Evolutionary conservation across 2,797 vertebrate genomes (phyloP), one percentile per base, ranked within the genome.

Genomic region (Oreochromis grahami): DNA sequence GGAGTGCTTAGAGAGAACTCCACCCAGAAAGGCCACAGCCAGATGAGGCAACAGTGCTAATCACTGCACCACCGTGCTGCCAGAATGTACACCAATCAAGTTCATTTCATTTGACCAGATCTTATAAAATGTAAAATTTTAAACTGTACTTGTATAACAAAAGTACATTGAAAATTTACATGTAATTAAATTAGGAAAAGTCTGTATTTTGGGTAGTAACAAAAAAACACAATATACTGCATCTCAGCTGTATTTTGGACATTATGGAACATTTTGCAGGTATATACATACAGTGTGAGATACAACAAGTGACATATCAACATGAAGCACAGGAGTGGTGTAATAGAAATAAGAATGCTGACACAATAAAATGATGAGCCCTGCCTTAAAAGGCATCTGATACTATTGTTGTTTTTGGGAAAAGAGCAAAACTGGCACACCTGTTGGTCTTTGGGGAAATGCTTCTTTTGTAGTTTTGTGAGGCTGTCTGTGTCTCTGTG

Each of bases 361-460:
- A 58, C 24, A 74, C 50, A 80, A 34, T 77, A 50, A 89, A 65
- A 82, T 76, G n/a, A 76, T 68, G 26, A 63, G 17, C 72, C 6
- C 36, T 53, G 74, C 58, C 70, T 82, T 55, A 74, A 36, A 36
- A 65, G 48, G 32, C 26, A 6, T 50, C 8, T 5, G 1, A 56
- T 60, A 29, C 9, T 48, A 26, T 80, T 14, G 56, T 51, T 12
- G 43, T 81, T 86, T 12, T 80, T 82, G 79, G 41, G 81, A 86
- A 85, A 86, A 36, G 72, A 19, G 78, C 4, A n/a, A 78, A 76
- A 58, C 68, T 82, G 68, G 78, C 79, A 80, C 89, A 92, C 92
- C 88, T 91, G 85, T 89, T 87, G 81, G 52, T 89, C 87, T 84
- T 29, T 5, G 5, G 82, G 78, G 86, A 87, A 52, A 77, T 79